Base-by-base conservation (phyloP, 2,113 vertebrate species). In the Stigmatopora argus region DNA sequence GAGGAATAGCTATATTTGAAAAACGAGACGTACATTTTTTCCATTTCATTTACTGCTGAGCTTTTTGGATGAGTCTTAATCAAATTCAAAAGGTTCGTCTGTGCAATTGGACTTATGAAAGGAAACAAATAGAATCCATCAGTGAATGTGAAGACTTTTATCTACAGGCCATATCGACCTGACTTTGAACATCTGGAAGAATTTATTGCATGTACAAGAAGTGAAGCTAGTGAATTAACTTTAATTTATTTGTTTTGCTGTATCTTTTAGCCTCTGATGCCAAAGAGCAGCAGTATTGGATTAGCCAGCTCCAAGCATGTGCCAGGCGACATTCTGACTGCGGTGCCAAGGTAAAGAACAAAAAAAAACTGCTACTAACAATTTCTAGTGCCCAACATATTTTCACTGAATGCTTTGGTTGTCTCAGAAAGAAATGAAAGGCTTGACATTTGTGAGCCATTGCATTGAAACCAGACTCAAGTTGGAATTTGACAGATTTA, bases 271-370 rank as follows among this genome's bases (percentile, higher is more conserved):
- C 96, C 63, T 87, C 92, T 49, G 95, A 97, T 84, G 90, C 92
- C 65, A 96, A 93, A 78, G 95, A 98, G 87, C 95, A 93, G 81
- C 94, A 96, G 70, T 92, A 94, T 60, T 99, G 97, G 97, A 93
- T 98, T 87, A 94, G 81, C 86, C 94, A 95, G 85, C 94, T 99
- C 65, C 94, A 94, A 78, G 90, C 94, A 52, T 98, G 95, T 87
- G 91, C 93, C 89, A 94, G 94, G 81, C 90, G 93, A 68, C 95
- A 95, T 88, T 95, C 93, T 63, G 95, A 98, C 89, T 88, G 82
- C 73, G 93, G 90, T 87, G 87, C 92, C 56, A 96, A 96, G 94
- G 96, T 98, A 88, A 78, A 34, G 26, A 31, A 31, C 26, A 31
- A 69, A 66, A 7, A 60, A 60, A 69, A 49, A 31, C 2, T 26